Base-by-base conservation (phyloP, 92 coral and sea anemone genomes). In the Umimayanthus kanabou region DNA sequence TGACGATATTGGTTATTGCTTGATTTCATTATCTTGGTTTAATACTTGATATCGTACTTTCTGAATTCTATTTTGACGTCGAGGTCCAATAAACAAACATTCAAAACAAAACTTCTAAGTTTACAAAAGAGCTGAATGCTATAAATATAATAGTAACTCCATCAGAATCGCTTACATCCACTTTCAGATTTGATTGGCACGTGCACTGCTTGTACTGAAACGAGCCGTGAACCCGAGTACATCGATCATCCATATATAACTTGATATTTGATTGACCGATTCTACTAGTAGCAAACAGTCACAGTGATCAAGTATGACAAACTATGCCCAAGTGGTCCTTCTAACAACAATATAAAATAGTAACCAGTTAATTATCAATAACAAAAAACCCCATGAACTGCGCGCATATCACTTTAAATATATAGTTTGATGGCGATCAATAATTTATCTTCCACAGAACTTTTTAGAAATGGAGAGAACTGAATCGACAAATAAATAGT, bases 271-370 rank as follows among this genome's bases (percentile, higher is more conserved):
- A 77, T 47, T 37, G 23, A 11, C 30, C 37, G 28, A n/a, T 72
- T 18, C 84, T 70, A 80, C 28, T 80, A 55, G 37, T 80, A 55
- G 37, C 37, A 33, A 33, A 33, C 37, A 33, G 37, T 33, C 84
- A 80, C 70, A 80, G 50, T 39, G 45, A 33, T 58, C 84, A 61
- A 40, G 28, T 30, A 57, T 37, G 85, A 33, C 73, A 80, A 58
- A 25, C 45, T 33, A 61, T 25, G 85, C 33, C 43, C 5, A 30
- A 78, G 82, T 23, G 65, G 14, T 42, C 4, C 15, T 39, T 5
- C 0, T 22, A 69, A 29, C 39, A 29, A 9, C 58, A 61, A 81
- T 81, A 9, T 9, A 2, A 50, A 50, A 5, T 43, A 78, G 9
- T 4, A 43, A 49, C 29, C 1, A 78, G 40, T 3, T 77, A 43